Conservation (phyloP, 1,140 invertebrate genomes). For the Macrostomum lignano region DNA sequence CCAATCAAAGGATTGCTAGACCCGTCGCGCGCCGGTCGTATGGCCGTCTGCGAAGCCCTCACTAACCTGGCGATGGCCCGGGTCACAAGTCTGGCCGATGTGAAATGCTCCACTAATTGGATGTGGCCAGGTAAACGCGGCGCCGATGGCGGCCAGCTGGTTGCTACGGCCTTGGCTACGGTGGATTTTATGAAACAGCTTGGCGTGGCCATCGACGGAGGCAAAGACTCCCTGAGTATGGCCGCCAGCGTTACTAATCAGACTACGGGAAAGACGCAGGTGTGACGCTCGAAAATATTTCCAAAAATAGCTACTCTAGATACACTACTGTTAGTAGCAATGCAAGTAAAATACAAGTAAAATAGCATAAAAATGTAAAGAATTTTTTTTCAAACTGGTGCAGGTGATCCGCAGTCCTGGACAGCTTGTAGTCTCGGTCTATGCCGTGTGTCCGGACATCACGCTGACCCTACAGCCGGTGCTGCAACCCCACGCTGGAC, state of each 20-base stretch:
- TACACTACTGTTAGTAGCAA: neutral
- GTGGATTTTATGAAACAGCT: constrained; percentile 52
- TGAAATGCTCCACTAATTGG: constrained; percentile 92
- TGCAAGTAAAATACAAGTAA: too few relatives aligned
- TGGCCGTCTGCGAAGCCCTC: constrained; percentile 69
- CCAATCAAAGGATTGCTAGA: constrained; percentile 63
- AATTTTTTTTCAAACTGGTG: constrained; percentile 9
- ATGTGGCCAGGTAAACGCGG: constrained; percentile 90
- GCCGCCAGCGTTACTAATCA: constrained; percentile 45
- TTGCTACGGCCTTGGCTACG: constrained; percentile 57
- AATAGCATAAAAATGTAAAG: constrained; percentile 9
- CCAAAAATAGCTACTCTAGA: constrained; percentile 2
- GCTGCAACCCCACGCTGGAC: constrained; percentile 18
- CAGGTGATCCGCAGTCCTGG: too few relatives aligned
- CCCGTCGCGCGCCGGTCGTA: constrained; percentile 50
- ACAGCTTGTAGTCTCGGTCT: constrained; percentile 67
- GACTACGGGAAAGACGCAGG: constrained; percentile 30
- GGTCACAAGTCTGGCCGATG: constrained; percentile 49
- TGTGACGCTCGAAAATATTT: too few relatives aligned
- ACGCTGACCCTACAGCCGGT: constrained; percentile 51
- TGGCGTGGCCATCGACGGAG: constrained; percentile 73
- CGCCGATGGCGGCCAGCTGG: constrained; percentile 57
- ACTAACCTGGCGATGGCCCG: constrained; percentile 82
- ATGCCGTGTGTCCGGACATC: constrained; percentile 68
- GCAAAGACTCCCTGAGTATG: constrained; percentile 92